phyloP scores from a whole-genome alignment of 2,888 invertebrate species.

The Monopis laevigella region DNA sequence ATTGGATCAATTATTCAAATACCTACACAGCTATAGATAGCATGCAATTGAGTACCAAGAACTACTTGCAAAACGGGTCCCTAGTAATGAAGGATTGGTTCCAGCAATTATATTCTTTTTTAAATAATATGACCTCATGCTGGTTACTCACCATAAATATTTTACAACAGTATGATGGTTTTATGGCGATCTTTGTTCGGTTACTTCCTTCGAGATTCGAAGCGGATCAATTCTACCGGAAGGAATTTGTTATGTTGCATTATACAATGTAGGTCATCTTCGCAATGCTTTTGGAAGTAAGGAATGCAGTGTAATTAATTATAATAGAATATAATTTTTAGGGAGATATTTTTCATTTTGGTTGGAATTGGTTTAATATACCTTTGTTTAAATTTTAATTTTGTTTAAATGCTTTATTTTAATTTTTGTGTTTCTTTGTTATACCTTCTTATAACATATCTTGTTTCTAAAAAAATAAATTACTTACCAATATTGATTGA shows the following conservation, averaged over 20 bases:
- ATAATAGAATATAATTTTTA: no score
- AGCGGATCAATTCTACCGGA: conserved; percentile 32
- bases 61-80: not conserved
- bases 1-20: no score
- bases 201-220: conserved; percentile 33
- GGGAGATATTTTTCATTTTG: no score
- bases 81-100: conserved; percentile 31
- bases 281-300: conserved; percentile 1
- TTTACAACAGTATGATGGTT: conserved; percentile 37
- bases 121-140: conserved; percentile 22
- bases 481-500: no score
- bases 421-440: no score
- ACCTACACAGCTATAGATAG: no score
- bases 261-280: conserved; percentile 13
- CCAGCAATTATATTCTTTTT: conserved; percentile 35
- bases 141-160: conserved; percentile 33
- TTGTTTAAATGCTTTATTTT: no score
- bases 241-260: conserved; percentile 34
- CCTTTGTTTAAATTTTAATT: no score
- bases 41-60: conserved; percentile 10
- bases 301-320: no score
- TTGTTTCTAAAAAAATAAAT: no score
- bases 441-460: no score
- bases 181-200: conserved; percentile 33
- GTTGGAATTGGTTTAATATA: no score